A percentile compares a stretch with the other conserved stretches of the same genome.
These are phyloP conservation scores for Spea multiplicata DNA, from an alignment of 2,113 vertebrate species.

Conservation along the genomic window DNA sequence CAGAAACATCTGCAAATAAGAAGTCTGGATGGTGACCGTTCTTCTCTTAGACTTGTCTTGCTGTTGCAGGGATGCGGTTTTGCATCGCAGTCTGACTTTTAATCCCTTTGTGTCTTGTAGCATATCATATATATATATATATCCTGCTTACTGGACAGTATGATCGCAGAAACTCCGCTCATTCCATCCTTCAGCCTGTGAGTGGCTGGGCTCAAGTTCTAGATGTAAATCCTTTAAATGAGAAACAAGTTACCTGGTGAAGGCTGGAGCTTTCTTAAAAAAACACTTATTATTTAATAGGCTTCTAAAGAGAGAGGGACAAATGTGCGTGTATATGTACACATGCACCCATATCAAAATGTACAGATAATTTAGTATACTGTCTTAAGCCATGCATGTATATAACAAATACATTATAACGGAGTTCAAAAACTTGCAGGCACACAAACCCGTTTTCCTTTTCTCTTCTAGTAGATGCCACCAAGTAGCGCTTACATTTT, in stretches of 20 bases:
- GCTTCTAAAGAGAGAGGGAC: not conserved
- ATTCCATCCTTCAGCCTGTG: conserved; percentile 63
- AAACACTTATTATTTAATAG: not conserved
- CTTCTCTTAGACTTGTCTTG: not conserved
- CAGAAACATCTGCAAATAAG: conserved; percentile 55
- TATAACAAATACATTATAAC: not conserved
- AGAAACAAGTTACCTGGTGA: conserved; percentile 59
- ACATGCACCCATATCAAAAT: not conserved
- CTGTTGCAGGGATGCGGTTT: conserved; percentile 47
- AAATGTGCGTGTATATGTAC: not conserved
- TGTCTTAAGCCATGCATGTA: not conserved
- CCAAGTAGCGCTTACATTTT: not conserved
- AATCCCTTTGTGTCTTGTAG: conserved; percentile 65
- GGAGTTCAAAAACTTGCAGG: not conserved
- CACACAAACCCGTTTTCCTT: not conserved
- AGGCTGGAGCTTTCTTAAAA: conserved; percentile 30
- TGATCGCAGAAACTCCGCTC: conserved; percentile 55
- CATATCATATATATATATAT: conserved; percentile 37
- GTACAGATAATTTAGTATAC: not conserved
- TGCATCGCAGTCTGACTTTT: conserved; percentile 58
- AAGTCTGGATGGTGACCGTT: not conserved
- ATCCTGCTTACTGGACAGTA: conserved; percentile 60
- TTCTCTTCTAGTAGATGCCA: not conserved
- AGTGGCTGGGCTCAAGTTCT: conserved; percentile 62
- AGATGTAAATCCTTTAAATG: conserved; percentile 62